phyloP scores from a whole-genome alignment of 2,797 vertebrate genomes.

The Sternotherus odoratus region DNA sequence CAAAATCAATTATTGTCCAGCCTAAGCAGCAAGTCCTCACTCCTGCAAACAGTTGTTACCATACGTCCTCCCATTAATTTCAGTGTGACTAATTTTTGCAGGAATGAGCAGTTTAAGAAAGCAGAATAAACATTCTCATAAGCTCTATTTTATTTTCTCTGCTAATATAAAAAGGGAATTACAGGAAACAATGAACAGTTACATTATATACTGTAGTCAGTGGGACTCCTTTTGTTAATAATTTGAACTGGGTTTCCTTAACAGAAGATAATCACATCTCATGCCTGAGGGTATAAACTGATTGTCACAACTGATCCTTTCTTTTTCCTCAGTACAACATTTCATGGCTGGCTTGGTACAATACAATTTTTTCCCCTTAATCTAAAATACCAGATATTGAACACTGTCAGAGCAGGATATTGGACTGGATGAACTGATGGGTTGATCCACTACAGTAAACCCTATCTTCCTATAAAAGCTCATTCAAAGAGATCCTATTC shows the following conservation, averaged over 20 bases:
- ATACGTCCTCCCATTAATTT: fast-evolving
- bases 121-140: neutral
- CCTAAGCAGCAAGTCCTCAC: neutral
- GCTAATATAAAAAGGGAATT: neutral
- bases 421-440: neutral
- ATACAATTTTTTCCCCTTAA: neutral
- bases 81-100: neutral
- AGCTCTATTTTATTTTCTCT: neutral
- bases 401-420: neutral
- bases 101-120: neutral
- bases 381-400: neutral
- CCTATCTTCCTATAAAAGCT: no score
- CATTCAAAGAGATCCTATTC: no score
- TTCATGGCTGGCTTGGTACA: neutral
- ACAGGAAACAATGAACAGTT: neutral
- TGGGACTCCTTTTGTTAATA: neutral
- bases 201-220: neutral
- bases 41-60: neutral
- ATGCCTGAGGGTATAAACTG: neutral
- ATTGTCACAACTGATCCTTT: neutral
- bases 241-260: neutral
- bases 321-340: neutral
- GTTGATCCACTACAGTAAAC: neutral
- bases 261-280: neutral
- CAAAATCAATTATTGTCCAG: neutral